These are phyloP conservation scores for Isurus oxyrinchus DNA, from an alignment of 2,113 vertebrate genomes.

Conservation along the genomic window DNA sequence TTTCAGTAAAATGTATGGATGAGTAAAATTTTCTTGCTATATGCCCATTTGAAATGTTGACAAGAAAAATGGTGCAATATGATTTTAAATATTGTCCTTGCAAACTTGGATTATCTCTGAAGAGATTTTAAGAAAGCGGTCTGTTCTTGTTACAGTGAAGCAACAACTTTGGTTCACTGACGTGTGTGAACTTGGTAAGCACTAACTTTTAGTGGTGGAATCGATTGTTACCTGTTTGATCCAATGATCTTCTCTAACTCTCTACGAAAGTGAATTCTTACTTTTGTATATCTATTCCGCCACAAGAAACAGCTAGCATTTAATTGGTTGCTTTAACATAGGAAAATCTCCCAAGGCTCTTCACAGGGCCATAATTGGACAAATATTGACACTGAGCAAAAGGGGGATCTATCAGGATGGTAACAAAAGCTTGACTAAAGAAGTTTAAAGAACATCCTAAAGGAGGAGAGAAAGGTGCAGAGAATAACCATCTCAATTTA, in stretches of 20 bases:
- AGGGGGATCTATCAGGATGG: not conserved
- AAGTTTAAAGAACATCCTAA: not conserved
- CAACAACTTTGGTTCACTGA: not conserved
- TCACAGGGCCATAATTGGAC: not conserved
- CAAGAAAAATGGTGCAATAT: not conserved
- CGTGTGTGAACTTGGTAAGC: not conserved
- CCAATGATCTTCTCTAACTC: not conserved
- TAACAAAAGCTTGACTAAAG: not conserved
- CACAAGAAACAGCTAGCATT: not conserved
- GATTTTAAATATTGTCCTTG: not conserved
- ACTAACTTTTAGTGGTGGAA: not conserved
- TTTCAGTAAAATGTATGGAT: not conserved
- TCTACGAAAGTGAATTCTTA: not conserved
- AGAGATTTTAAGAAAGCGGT: not conserved
- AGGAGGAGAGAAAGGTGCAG: not conserved
- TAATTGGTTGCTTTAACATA: not conserved
- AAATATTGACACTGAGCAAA: not conserved
- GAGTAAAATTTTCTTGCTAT: not conserved
- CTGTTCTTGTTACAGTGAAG: not conserved
- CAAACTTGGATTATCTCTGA: not conserved
- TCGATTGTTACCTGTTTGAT: not conserved
- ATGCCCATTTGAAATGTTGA: not conserved
- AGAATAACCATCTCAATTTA: constrained; percentile 16
- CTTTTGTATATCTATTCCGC: not conserved
- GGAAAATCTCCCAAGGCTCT: not conserved